These are phyloP conservation scores for Platorchestia sp. DNA, from an alignment of 1,140 invertebrate species.

Conservation along the genomic window DNA sequence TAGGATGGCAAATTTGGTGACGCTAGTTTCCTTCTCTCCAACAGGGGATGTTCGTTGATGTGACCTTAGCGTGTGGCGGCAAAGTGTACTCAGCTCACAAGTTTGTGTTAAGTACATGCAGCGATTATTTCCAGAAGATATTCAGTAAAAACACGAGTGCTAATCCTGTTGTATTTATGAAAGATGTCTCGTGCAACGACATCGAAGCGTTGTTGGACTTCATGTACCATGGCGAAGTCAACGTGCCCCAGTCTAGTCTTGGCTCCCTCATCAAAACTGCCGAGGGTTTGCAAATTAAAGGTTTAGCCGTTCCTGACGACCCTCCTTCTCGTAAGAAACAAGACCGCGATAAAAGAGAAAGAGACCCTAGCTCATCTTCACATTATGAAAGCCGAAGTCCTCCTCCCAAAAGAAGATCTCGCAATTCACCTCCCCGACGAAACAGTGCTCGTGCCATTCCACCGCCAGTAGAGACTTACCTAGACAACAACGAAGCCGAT, in stretches of 20 bases:
- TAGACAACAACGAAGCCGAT: conserved; percentile 62
- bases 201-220: conserved; percentile 90
- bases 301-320: conserved; percentile 67
- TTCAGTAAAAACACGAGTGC: conserved; percentile 90
- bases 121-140: conserved; percentile 88
- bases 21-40: conserved; percentile 36
- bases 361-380: conserved; percentile 58
- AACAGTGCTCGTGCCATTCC: conserved; percentile 60
- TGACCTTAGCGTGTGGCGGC: conserved; percentile 66
- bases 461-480: conserved; percentile 62
- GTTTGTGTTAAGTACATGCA: conserved; percentile 82
- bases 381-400: conserved; percentile 62
- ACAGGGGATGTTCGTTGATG: conserved; percentile 68
- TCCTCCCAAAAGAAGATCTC: conserved; percentile 65
- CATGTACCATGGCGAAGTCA: conserved; percentile 96
- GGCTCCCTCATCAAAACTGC: conserved; percentile 67
- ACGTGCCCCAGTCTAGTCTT: conserved; percentile 82
- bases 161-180: conserved; percentile 87
- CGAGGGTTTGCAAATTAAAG: conserved; percentile 67
- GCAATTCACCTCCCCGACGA: conserved; percentile 62
- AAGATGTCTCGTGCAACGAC: conserved; percentile 86
- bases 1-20: not conserved
- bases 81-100: conserved; percentile 67
- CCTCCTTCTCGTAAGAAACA: conserved; percentile 65
- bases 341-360: conserved; percentile 60